Conservation (phyloP, 1,140 invertebrate species). For the Luehdorfia chinensis region DNA sequence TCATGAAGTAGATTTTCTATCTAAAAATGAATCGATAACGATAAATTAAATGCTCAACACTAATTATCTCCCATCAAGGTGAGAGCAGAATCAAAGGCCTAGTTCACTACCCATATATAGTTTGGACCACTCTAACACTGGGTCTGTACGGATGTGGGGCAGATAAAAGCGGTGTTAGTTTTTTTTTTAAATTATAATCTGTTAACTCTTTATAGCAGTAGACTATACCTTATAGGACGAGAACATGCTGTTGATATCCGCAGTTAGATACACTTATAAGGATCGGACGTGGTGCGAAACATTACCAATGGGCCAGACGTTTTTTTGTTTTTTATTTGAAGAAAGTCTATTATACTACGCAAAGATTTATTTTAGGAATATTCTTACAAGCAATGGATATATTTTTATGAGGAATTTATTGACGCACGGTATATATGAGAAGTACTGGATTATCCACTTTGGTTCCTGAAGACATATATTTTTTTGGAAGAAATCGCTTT, state of each 20-base stretch:
- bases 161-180: slow-evolving; percentile 10
- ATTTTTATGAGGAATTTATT: too few species aligned
- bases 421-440: too few species aligned
- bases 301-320: too few species aligned
- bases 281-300: background rate
- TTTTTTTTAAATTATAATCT: slow-evolving; percentile 1
- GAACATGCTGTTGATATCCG: background rate
- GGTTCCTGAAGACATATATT: too few species aligned
- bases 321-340: too few species aligned
- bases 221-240: background rate
- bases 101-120: slow-evolving; percentile 3
- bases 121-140: background rate
- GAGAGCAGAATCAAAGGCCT: slow-evolving; percentile 6
- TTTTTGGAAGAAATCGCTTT: too few species aligned
- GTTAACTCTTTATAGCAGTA: background rate
- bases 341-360: too few species aligned
- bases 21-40: too few species aligned
- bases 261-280: background rate
- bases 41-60: background rate
- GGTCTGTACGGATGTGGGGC: slow-evolving; percentile 11
- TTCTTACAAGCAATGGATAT: too few species aligned
- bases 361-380: too few species aligned
- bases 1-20: too few species aligned
- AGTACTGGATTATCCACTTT: too few species aligned
- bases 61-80: slow-evolving; percentile 9